A percentile compares a stretch with the other conserved stretches of the same genome.
Evolutionary conservation across 2,113 vertebrate species (phyloP).

Genomic region (Columba janthina): DNA sequence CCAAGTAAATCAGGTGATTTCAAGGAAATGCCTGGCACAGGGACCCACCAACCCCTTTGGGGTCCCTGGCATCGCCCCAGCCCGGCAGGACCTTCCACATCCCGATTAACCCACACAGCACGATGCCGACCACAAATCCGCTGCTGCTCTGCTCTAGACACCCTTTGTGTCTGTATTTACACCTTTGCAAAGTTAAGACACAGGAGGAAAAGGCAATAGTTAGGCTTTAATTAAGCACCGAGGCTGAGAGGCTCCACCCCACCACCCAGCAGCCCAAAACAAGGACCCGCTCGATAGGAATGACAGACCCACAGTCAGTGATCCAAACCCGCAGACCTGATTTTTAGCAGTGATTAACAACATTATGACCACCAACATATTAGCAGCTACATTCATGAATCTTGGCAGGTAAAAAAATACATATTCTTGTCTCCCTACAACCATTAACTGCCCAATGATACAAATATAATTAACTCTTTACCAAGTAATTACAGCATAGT

Average conservation of each 20-base stretch:
- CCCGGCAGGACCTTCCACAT: background rate
- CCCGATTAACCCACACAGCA: background rate
- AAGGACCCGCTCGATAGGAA: background rate
- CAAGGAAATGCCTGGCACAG: conserved; percentile 25
- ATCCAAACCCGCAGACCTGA: background rate
- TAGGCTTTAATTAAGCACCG: background rate
- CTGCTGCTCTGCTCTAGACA: background rate
- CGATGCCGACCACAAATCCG: accelerated
- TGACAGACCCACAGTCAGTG: background rate
- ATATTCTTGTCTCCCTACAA: background rate
- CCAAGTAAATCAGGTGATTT: conserved; percentile 39
- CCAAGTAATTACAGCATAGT: background rate
- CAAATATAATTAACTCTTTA: background rate
- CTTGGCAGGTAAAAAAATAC: background rate
- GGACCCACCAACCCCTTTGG: background rate
- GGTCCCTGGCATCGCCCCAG: background rate
- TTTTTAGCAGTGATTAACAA: background rate
- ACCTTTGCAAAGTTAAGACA: background rate
- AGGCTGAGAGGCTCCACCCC: background rate
- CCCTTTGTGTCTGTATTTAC: accelerated
- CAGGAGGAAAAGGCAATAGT: background rate
- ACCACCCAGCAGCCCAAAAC: background rate
- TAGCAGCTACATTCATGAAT: background rate
- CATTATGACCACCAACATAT: background rate
- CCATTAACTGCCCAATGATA: background rate